Conservation (phyloP, 2,113 vertebrate genomes). For the Thermophis baileyi region DNA sequence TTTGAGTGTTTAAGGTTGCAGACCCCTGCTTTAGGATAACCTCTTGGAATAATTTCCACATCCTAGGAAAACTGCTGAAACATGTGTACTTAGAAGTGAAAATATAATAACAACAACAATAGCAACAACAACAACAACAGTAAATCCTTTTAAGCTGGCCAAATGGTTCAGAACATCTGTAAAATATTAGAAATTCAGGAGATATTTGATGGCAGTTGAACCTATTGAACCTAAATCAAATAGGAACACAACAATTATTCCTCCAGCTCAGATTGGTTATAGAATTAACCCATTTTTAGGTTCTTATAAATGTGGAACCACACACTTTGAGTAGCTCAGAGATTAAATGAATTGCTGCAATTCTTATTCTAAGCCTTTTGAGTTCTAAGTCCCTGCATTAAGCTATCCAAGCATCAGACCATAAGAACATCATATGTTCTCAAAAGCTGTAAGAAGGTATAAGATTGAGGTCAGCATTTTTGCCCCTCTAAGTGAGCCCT, state of each 20-base stretch:
- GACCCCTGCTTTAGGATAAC: background rate
- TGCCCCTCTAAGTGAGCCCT: background rate
- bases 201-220: background rate
- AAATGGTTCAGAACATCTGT: background rate
- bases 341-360: conserved; percentile 13
- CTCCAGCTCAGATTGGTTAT: background rate
- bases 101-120: background rate
- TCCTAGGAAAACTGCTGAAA: background rate
- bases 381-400: background rate
- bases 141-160: background rate
- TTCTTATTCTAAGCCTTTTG: conserved; percentile 12
- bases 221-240: background rate
- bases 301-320: background rate
- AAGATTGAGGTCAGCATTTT: background rate
- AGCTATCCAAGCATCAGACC: background rate
- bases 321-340: background rate
- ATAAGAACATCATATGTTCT: conserved; percentile 19
- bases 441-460: conserved; percentile 6
- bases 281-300: background rate
- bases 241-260: background rate
- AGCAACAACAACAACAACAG: background rate
- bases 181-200: background rate
- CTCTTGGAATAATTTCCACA: background rate
- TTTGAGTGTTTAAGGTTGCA: no score
- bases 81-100: background rate